Evolutionary conservation across 2,113 vertebrate species (phyloP).

Genomic region (Thermophis baileyi): DNA sequence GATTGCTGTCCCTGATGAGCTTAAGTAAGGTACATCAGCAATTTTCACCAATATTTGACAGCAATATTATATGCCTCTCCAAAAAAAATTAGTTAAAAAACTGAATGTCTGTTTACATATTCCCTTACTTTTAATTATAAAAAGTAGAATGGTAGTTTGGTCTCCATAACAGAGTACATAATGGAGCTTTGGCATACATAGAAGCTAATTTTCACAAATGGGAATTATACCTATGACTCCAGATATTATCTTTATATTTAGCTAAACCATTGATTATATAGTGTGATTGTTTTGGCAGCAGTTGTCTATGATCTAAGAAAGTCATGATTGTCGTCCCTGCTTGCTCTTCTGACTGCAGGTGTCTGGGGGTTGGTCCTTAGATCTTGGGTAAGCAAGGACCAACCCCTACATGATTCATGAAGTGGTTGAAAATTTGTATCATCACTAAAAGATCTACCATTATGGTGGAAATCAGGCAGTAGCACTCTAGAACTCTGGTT

Average conservation of each 20-base stretch:
- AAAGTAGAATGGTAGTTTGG: background rate
- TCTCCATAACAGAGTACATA: background rate
- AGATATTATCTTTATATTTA: background rate
- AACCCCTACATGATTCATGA: background rate
- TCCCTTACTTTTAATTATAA: background rate
- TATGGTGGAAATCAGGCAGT: background rate
- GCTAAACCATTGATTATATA: background rate
- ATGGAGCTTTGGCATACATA: background rate
- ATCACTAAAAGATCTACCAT: background rate
- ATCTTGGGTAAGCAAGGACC: background rate
- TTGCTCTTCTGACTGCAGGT: background rate
- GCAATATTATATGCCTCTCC: background rate
- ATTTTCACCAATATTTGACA: background rate
- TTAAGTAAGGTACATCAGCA: background rate
- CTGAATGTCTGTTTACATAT: background rate
- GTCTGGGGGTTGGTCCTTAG: background rate
- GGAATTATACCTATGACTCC: background rate
- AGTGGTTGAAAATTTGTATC: background rate
- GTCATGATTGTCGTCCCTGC: background rate
- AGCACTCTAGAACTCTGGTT: background rate
- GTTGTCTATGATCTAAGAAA: background rate
- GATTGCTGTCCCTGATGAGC: background rate
- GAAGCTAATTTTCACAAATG: background rate
- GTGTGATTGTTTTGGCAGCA: background rate
- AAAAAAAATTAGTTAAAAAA: background rate